Evolutionary conservation across 2,113 vertebrate species (phyloP), one percentile per base, ranked within the genome.

Genomic region (Myrmophylax atrothorax): DNA sequence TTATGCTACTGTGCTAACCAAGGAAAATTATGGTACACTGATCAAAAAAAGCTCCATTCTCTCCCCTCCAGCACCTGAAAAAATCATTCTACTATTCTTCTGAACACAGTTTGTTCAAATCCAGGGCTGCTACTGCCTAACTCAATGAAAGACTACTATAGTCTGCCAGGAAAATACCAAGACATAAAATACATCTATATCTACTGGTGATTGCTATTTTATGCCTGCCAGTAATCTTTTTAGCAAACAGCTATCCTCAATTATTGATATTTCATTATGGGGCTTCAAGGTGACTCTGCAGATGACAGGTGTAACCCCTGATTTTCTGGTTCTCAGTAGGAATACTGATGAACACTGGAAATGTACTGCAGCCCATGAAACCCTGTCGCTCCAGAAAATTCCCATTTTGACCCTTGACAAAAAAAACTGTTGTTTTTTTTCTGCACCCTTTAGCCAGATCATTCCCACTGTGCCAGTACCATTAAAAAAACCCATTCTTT

Each of bases 151-250:
- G 38, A 66, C 37, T 80, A 66, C n/a, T 80, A 12, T 66, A 90
- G 62, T 58, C 70, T 90, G 59, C 83, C 70, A 92, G 79, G 75
- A 93, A 92, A 90, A 90, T 38, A 75, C 69, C 46, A 93, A 92
- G 90, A 77, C 46, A 62, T 87, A 88, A 94, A 94, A 83, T 49
- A 58, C 10, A 69, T 76, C 90, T 64, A 90, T 50, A 83, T 33
- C 62, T 66, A 77, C 24, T 33, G 25, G 50, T 53, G 40, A 88
- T 59, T 56, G 46, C 80, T 92, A 63, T 62, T 94, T 79, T 58
- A 78, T 73, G 53, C 40, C 67, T 33, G n/a, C 79, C 70, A 56
- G 47, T 58, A 75, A 78, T 76, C 70, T 60, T 82, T 72, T 58
- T 28, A 80, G 66, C 50, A 73, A 93, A 85, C 37, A 64, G 44